Conservation (phyloP, 1,140 invertebrate species). For the Helicoverpa armigera region DNA sequence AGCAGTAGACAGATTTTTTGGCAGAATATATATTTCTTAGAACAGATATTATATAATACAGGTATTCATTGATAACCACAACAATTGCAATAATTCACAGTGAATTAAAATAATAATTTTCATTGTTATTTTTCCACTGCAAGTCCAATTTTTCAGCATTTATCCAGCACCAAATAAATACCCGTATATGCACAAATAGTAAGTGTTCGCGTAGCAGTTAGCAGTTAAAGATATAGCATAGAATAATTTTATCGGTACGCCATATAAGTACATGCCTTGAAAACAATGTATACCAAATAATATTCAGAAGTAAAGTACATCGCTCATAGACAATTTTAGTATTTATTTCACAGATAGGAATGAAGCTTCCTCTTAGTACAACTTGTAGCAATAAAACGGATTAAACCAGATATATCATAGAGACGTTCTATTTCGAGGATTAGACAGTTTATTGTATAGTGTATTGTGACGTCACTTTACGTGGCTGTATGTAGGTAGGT, state of each 20-base stretch:
- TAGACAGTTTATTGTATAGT: slow-evolving; percentile 21
- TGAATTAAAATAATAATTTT: no score
- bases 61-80: no score
- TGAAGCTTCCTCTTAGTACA: slow-evolving; percentile 7
- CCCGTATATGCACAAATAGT: slow-evolving; percentile 38
- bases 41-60: no score
- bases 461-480: slow-evolving; percentile 6
- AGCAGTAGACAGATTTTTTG: not conserved
- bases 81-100: no score
- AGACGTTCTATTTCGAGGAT: slow-evolving; percentile 5
- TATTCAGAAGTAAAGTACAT: not conserved
- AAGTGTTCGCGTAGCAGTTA: slow-evolving; percentile 33
- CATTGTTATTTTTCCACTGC: not conserved
- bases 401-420: slow-evolving; percentile 9
- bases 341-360: not conserved
- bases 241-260: slow-evolving; percentile 8
- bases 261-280: slow-evolving; percentile 41
- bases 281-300: slow-evolving; percentile 19
- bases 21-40: not conserved
- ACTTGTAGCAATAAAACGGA: slow-evolving; percentile 37
- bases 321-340: not conserved
- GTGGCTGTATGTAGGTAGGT: slow-evolving; percentile 27
- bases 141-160: slow-evolving; percentile 37
- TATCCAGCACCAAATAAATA: slow-evolving; percentile 46
- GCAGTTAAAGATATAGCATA: slow-evolving; percentile 18